phyloP scores from a whole-genome alignment of 2,797 vertebrate genomes.

The Enteromius paludinosus region DNA sequence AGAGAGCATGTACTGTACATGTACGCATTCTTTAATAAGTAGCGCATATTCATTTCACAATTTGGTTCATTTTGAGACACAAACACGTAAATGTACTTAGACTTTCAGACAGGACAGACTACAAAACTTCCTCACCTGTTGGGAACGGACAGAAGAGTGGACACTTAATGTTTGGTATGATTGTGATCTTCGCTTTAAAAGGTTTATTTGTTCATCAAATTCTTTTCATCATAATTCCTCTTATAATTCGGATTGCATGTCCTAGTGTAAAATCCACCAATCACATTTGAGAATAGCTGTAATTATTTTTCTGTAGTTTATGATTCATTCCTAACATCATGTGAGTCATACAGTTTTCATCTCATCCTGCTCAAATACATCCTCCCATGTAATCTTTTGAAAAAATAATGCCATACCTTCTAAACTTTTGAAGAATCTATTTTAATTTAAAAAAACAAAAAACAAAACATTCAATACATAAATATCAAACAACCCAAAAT shows the following conservation, averaged over 20 bases:
- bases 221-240: not conserved
- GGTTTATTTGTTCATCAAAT: not conserved
- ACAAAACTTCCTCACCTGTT: slow-evolving; percentile 20
- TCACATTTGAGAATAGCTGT: not conserved
- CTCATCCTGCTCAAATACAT: not conserved
- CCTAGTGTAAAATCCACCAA: not conserved
- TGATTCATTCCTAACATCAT: not conserved
- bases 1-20: not conserved
- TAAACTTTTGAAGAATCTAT: not conserved
- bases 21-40: not conserved
- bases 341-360: not conserved
- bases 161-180: slow-evolving; percentile 49
- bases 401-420: not conserved
- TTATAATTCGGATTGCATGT: not conserved
- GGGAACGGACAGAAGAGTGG: slow-evolving; percentile 32
- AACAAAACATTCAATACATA: not conserved
- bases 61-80: not conserved
- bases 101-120: slow-evolving; percentile 4
- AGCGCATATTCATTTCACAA: not conserved
- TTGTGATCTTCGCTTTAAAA: slow-evolving; percentile 3
- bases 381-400: not conserved
- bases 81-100: slow-evolving; percentile 8
- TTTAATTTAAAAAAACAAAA: not conserved
- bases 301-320: not conserved
- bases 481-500: not conserved